These are phyloP conservation scores for Drosophila subpulchrella DNA, from an alignment of 1,140 invertebrate species.

Conservation along the genomic window DNA sequence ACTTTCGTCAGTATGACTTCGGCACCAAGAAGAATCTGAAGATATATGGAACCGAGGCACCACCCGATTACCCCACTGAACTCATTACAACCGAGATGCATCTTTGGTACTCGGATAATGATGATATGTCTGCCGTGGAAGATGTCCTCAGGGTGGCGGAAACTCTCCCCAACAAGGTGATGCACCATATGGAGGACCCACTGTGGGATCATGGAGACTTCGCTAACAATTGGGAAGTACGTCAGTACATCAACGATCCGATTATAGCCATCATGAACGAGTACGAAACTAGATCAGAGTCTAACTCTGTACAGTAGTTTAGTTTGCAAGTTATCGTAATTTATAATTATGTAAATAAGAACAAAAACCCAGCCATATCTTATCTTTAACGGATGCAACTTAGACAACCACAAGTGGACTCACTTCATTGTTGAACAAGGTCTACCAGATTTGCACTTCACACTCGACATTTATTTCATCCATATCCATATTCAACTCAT, in stretches of 20 bases:
- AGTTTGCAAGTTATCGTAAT: background rate
- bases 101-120: slow-evolving; percentile 89
- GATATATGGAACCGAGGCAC: slow-evolving; percentile 81
- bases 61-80: slow-evolving; percentile 86
- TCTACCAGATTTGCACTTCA: slow-evolving; percentile 6
- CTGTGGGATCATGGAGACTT: slow-evolving; percentile 77
- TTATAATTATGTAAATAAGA: slow-evolving; percentile 11
- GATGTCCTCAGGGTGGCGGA: slow-evolving; percentile 22
- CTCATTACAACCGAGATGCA: slow-evolving; percentile 84
- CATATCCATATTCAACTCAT: background rate
- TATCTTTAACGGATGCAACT: slow-evolving; percentile 29
- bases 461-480: background rate
- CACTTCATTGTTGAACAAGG: slow-evolving; percentile 7
- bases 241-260: slow-evolving; percentile 79
- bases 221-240: slow-evolving; percentile 84
- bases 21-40: slow-evolving; percentile 81
- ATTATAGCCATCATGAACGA: slow-evolving; percentile 84
- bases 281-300: slow-evolving; percentile 9
- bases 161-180: slow-evolving; percentile 37
- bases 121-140: slow-evolving; percentile 77
- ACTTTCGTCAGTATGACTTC: slow-evolving; percentile 84
- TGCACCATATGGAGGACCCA: slow-evolving; percentile 44
- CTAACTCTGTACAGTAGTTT: background rate
- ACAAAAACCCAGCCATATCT: slow-evolving; percentile 6
- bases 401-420: slow-evolving; percentile 14